Evolutionary conservation across 2,888 invertebrate species (phyloP), one percentile per base, ranked within the genome.

Genomic region (Taphrorychus bicolor): DNA sequence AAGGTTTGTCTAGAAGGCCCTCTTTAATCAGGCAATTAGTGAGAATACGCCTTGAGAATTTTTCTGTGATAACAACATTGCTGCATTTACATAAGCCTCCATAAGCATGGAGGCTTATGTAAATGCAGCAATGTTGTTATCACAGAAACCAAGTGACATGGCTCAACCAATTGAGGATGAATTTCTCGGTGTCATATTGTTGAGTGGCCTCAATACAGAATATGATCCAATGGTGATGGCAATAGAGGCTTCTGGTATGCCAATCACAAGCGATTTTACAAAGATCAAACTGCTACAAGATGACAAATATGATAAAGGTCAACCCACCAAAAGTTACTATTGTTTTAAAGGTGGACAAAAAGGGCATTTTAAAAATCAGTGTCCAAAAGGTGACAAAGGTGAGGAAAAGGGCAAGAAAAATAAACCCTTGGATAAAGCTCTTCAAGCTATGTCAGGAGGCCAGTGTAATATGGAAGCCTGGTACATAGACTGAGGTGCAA

Each of bases 151-250:
- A n/a, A n/a, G n/a, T n/a, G n/a, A n/a, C n/a, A n/a, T n/a, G n/a
- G n/a, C n/a, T n/a, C n/a, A n/a, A n/a, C n/a, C n/a, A n/a, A n/a
- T n/a, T n/a, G n/a, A n/a, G n/a, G n/a, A n/a, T n/a, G n/a, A 32
- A 32, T 32, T 32, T 32, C 5, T 32, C 11, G 32, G 58, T 1
- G 60, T 48, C 3, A 60, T 65, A 22, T 41, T 65, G 60, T 41
- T 69, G 11, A 49, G 52, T 42, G 64, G 64, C 9, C 21, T 69
- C 21, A 23, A 59, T 2, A 19, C 32, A 17, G 59, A 69, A 14
- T 69, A 65, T 64, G 63, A 69, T 9, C 69, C 64, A 1, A 65
- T 69, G 69, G 48, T 65, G 5, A 45, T 45, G 45, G n/a, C 1
- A 11, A 45, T 45, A 14, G 45, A 45, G 14, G 45, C 32, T 11